Evolutionary conservation across 2,113 vertebrate genomes (phyloP), one percentile per base, ranked within the genome.

Genomic region (Eleginops maclovinus): DNA sequence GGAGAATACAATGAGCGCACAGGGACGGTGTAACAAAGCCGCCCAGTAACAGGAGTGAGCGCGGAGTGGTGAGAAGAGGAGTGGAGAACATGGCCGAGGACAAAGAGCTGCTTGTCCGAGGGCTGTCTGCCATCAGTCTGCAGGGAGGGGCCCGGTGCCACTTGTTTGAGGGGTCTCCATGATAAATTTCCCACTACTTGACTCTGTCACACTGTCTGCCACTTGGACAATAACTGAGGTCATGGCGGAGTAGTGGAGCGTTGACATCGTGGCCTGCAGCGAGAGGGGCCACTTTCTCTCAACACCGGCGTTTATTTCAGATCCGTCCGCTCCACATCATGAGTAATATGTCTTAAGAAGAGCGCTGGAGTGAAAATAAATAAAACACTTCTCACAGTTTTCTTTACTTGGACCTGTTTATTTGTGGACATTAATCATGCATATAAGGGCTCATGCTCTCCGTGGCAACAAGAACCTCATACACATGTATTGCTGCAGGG

Each of bases 131-230:
- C 83, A 51, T 71, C 51, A 60, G 77, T 75, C 75, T 69, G 81
- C 78, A 44, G 74, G 61, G 49, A 65, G 81, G 79, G 76, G 80
- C 50, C 72, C 51, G 77, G 84, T 89, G 88, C 87, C 88, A 87
- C 89, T 92, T 81, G 89, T 92, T 89, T 90, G 88, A 93, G 92
- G 92, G 90, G 86, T 85, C 83, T 84, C 72, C 77, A 44, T 94
- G 93, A 95, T 94, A 92, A 92, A 94, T 94, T 84, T 92, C 91
- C 85, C 78, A 80, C 90, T 92, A 94, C 94, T 94, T 93, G 91
- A 94, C 91, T 93, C 92, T 90, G 93, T 94, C 93, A 92, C 92
- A 88, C 88, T 83, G 89, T 87, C 90, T 79, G 88, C 92, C 86
- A 89, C 87, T 90, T 61, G 73, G 89, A 94, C 93, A 93, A 93